Conservation (phyloP, 2,888 invertebrate species). For the Myathropa florea region DNA sequence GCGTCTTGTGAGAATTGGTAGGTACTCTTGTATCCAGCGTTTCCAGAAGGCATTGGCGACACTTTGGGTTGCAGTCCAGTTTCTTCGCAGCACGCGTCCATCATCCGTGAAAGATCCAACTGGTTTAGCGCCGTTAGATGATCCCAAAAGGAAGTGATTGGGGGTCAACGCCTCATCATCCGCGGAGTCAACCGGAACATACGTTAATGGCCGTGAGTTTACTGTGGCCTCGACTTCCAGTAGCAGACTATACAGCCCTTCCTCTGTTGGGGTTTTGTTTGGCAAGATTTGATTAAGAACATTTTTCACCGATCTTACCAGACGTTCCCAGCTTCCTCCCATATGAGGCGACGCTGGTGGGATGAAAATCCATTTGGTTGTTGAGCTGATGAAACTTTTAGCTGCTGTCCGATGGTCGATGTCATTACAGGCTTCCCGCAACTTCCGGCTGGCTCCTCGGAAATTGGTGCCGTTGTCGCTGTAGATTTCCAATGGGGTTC, state of each 20-base stretch:
- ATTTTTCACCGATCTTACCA: slow-evolving; percentile 27
- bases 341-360: slow-evolving; percentile 43
- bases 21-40: background rate
- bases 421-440: background rate
- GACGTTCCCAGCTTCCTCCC: slow-evolving; percentile 43
- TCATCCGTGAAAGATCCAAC: background rate
- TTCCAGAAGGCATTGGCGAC: background rate
- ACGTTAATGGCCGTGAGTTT: slow-evolving; percentile 54
- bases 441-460: background rate
- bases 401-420: background rate
- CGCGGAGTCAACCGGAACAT: slow-evolving; percentile 16
- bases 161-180: slow-evolving; percentile 65
- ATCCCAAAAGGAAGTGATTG: slow-evolving; percentile 68
- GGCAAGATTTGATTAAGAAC: slow-evolving; percentile 43
- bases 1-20: background rate
- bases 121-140: slow-evolving; percentile 1
- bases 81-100: background rate
- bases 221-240: slow-evolving; percentile 54
- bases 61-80: background rate
- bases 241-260: slow-evolving; percentile 33
- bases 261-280: slow-evolving; percentile 60
- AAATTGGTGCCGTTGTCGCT: background rate
- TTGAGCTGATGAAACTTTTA: background rate
- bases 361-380: background rate
- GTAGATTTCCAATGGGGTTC: background rate